Base-by-base conservation (phyloP, 2,888 invertebrate species). In the Sympetrum striolatum region DNA sequence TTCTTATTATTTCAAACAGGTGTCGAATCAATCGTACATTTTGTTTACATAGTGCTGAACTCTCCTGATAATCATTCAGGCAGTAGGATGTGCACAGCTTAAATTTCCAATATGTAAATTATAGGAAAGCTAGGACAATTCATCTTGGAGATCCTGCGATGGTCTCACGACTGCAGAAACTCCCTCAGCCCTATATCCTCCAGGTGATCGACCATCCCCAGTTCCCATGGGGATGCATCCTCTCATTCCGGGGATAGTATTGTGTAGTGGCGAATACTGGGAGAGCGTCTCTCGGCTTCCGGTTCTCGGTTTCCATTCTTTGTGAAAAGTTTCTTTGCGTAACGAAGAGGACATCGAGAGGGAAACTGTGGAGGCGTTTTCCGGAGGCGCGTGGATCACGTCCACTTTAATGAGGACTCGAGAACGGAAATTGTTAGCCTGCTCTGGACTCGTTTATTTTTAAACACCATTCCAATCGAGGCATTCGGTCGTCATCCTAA, bases 291-390 rank as follows among this genome's bases (percentile, higher is more conserved):
- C 86, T 82, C 22, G 18, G 58, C 82, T 86, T 86, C 86, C 86
- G 86, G 86, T 86, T 86, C 86, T 86, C 86, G 86, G 37, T 86
- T 86, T 86, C 86, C 60, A 60, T 60, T 86, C 86, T 86, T 86
- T 86, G 86, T 86, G 86, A 37, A 86, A 86, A 86, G 86, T 86
- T 86, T 64, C 86, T 86, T 86, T 64, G 86, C 86, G 86, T 86
- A 86, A 86, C 86, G 86, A 86, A 31, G 86, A 58, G 37, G 86
- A 60, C 86, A 60, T 37, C 60, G 86, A 35, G 60, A 60, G 39
- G n/a, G 86, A 37, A 37, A 58, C 31, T 31, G 37, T 35, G 60
- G 37, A 86, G 37, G 12, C 60, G 86, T 86, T 25, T 31, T 73
- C 25, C 73, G 25, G 31, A 73, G 73, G 31, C 73, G 31, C 73